Conservation (phyloP, 1,140 invertebrate species). For the Anastatus disparis region DNA sequence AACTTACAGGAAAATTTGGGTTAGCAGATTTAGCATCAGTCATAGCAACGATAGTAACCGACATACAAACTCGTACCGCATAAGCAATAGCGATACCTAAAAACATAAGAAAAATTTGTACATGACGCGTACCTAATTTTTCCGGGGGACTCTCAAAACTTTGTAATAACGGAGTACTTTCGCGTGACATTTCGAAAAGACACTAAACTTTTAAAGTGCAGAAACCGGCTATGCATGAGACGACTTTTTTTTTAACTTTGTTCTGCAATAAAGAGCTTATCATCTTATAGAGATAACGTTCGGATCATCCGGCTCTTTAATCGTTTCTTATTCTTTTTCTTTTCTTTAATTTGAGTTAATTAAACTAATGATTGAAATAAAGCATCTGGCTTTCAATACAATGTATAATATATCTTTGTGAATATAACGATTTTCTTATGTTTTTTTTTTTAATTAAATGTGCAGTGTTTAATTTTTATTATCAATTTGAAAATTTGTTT, state of each 20-base stretch:
- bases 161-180: slow-evolving; percentile 5
- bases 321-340: background rate
- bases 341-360: too few relatives aligned
- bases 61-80: slow-evolving; percentile 74
- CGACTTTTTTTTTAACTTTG: background rate
- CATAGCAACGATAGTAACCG: slow-evolving; percentile 80
- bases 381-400: too few relatives aligned
- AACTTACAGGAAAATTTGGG: slow-evolving; percentile 48
- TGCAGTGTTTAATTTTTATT: too few relatives aligned
- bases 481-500: too few relatives aligned
- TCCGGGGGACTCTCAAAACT: slow-evolving; percentile 35
- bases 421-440: too few relatives aligned
- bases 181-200: background rate
- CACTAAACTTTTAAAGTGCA: background rate
- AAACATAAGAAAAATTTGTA: slow-evolving; percentile 74
- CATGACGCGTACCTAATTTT: slow-evolving; percentile 71
- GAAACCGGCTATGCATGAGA: too few relatives aligned
- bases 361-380: background rate
- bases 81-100: slow-evolving; percentile 73
- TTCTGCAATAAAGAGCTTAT: background rate
- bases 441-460: too few relatives aligned
- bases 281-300: background rate
- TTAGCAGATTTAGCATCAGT: slow-evolving; percentile 45
- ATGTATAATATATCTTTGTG: too few relatives aligned
- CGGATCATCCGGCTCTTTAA: background rate